Percentiles rank a stretch among this genome's conserved stretches.
Evolutionary conservation across 2,113 vertebrate species (phyloP).

Genomic region (Rattus rattus): DNA sequence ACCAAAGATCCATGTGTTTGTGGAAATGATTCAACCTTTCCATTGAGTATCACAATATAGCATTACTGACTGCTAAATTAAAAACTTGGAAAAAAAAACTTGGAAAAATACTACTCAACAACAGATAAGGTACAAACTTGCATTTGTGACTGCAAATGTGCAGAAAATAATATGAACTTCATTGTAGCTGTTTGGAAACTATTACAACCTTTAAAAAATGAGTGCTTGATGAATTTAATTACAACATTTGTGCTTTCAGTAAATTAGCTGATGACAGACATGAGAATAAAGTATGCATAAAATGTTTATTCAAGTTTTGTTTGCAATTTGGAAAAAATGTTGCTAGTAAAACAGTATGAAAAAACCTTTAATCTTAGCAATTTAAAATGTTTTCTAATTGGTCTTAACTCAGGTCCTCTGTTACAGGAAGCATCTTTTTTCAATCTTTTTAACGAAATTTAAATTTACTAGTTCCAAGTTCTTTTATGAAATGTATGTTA

Average conservation of each 20-base stretch:
- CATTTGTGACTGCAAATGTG: neutral
- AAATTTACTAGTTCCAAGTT: neutral
- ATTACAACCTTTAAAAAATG: neutral
- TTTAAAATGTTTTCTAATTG: neutral
- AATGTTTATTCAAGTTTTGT: neutral
- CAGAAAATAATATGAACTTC: neutral
- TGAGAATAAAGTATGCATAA: neutral
- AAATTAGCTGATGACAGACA: neutral
- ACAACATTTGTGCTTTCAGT: neutral
- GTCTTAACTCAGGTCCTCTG: neutral
- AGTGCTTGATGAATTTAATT: neutral
- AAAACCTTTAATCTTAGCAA: neutral
- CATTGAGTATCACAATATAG: neutral
- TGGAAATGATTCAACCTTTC: neutral
- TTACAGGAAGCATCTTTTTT: neutral
- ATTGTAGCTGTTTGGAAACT: neutral
- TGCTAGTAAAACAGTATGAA: neutral
- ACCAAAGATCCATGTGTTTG: neutral
- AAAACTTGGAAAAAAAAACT: neutral
- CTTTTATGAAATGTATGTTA: neutral
- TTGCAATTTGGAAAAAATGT: neutral
- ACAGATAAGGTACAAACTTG: neutral
- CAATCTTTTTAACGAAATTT: neutral
- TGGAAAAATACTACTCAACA: neutral
- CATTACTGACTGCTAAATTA: neutral